Conservation (phyloP, 2,797 vertebrate genomes). For the Coilia nasus region DNA sequence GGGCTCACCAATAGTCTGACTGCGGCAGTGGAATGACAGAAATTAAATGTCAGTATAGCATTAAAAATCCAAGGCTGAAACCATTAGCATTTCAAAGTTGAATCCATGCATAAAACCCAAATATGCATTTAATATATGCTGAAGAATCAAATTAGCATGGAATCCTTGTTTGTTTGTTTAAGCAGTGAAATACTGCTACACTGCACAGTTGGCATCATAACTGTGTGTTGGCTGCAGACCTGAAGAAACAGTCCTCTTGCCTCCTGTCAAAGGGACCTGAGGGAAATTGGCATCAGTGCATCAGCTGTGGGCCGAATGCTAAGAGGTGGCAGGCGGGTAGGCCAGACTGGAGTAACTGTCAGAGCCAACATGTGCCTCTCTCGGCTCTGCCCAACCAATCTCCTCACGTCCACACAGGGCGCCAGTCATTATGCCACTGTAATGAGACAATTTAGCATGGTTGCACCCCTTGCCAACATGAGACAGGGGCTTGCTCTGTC, state of each 20-base stretch:
- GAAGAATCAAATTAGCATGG: conserved; percentile 68
- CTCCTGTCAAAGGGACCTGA: background rate
- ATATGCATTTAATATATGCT: conserved; percentile 67
- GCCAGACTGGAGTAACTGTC: background rate
- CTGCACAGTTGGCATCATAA: background rate
- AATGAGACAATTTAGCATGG: background rate
- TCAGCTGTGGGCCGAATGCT: background rate
- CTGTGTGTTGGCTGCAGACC: background rate
- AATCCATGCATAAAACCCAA: conserved; percentile 61
- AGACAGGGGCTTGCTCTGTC: background rate
- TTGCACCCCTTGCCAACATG: background rate
- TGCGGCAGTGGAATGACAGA: conserved; percentile 5
- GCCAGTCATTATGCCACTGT: background rate
- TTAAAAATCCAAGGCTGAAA: conserved; percentile 41
- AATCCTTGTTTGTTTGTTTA: conserved; percentile 63
- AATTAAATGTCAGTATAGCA: conserved; percentile 28
- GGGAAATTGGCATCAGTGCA: background rate
- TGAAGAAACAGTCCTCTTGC: background rate
- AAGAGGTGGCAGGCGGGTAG: background rate
- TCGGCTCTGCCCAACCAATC: background rate
- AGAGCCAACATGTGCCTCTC: background rate
- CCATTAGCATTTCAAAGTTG: conserved; percentile 74
- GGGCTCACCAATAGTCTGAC: background rate
- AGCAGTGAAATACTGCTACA: conserved; percentile 32
- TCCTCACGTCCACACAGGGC: background rate